Conservation (phyloP, 2,113 vertebrate species). For the Rhizomys pruinosus region DNA sequence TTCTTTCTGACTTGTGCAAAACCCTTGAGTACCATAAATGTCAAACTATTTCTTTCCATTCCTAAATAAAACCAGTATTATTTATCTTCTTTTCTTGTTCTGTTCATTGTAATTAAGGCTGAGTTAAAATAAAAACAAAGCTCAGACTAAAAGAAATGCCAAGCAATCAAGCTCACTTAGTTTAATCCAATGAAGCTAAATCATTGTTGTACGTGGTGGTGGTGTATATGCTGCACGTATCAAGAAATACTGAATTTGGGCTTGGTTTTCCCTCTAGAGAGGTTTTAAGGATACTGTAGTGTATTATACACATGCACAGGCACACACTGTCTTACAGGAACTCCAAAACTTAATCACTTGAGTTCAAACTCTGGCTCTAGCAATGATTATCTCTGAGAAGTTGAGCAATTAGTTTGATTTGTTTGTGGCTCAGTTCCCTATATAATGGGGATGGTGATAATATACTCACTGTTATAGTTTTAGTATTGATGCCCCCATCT, state of each 20-base stretch:
- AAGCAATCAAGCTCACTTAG: background rate
- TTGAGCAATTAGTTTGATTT: background rate
- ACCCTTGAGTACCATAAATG: slow-evolving; percentile 19
- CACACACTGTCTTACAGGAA: background rate
- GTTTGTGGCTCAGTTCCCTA: background rate
- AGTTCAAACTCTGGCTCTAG: background rate
- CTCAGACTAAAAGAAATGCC: slow-evolving; percentile 16
- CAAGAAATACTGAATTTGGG: background rate
- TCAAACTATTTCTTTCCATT: slow-evolving; percentile 59
- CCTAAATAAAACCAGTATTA: slow-evolving; percentile 41
- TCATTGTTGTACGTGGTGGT: background rate
- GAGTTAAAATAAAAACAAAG: slow-evolving; percentile 54
- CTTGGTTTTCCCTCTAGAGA: background rate
- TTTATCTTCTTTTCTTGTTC: slow-evolving; percentile 32
- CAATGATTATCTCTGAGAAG: background rate
- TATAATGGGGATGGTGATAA: background rate
- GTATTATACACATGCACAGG: background rate
- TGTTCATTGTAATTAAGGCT: slow-evolving; percentile 45
- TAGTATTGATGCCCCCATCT: background rate
- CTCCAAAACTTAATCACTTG: background rate
- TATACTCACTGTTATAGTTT: background rate
- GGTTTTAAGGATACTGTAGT: background rate
- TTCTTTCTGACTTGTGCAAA: slow-evolving; percentile 42
- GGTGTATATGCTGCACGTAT: background rate
- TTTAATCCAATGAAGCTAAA: background rate